A percentile compares a stretch with the other conserved stretches of the same genome.
These are phyloP conservation scores for Numida meleagris DNA, from an alignment of 2,113 vertebrate genomes.

Conservation along the genomic window DNA sequence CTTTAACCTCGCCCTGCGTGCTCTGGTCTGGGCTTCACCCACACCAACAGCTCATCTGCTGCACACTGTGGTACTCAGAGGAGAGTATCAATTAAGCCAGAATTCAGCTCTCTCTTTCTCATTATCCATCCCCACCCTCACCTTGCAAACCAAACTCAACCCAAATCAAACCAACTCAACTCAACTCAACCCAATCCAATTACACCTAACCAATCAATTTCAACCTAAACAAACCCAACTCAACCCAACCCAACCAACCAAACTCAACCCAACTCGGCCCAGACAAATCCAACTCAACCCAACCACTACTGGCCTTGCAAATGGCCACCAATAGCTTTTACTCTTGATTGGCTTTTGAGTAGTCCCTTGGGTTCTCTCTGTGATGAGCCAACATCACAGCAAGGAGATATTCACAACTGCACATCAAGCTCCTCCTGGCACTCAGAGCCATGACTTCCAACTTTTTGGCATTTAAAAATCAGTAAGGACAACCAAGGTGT, in stretches of 20 bases:
- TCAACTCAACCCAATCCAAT: too few species aligned
- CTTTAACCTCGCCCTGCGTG: background rate
- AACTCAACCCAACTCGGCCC: too few species aligned
- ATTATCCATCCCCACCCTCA: background rate
- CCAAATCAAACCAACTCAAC: too few species aligned
- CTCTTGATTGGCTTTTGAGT: background rate
- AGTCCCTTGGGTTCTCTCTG: background rate
- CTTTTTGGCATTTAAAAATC: background rate
- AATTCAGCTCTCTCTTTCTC: background rate
- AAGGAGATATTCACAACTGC: background rate
- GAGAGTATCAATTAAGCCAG: background rate
- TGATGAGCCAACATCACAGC: rapidly evolving
- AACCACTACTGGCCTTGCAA: background rate
- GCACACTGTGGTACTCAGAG: background rate
- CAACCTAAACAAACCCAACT: too few species aligned
- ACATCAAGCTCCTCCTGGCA: background rate
- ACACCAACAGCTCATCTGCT: background rate
- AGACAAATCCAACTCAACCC: background rate
- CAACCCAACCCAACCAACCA: too few species aligned
- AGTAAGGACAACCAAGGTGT: background rate
- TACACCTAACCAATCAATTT: too few species aligned
- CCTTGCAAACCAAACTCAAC: background rate
- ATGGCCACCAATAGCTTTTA: background rate
- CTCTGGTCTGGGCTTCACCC: background rate
- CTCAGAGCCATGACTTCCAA: background rate